A percentile compares a stretch with the other conserved stretches of the same genome.
phyloP scores from a whole-genome alignment of 2,888 invertebrate species.

The Parapristionchus giblindavisi region DNA sequence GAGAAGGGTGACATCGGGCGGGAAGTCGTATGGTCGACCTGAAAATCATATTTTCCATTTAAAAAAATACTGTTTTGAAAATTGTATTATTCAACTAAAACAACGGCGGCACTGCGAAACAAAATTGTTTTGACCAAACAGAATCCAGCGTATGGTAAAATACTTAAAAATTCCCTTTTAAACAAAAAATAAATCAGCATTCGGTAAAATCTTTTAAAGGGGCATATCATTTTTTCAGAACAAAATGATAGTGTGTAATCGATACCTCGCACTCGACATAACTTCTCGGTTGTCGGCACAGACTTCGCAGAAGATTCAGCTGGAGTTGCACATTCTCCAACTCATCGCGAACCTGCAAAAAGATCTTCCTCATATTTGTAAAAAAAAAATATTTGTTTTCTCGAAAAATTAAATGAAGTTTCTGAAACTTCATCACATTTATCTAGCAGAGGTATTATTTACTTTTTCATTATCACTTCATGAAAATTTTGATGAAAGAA shows the following conservation, averaged over 20 bases:
- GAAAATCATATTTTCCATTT: neutral
- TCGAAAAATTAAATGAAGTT: too few relatives aligned
- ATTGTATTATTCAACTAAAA: neutral
- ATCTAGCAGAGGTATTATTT: too few relatives aligned
- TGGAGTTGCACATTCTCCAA: constrained; percentile 57
- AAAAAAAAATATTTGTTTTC: too few relatives aligned
- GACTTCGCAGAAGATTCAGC: constrained; percentile 53
- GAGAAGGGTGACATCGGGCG: constrained; percentile 35
- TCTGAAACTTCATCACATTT: too few relatives aligned
- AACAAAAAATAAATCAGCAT: neutral
- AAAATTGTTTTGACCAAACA: too few relatives aligned
- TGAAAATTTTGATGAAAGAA: too few relatives aligned
- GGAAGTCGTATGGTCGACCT: constrained; percentile 19
- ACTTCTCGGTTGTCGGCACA: constrained; percentile 53
- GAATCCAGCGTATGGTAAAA: too few relatives aligned
- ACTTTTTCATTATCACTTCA: too few relatives aligned
- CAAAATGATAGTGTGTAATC: neutral
- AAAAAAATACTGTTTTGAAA: neutral
- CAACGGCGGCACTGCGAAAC: too few relatives aligned
- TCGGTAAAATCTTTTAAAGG: neutral
- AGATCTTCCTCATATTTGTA: too few relatives aligned
- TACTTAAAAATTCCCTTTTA: too few relatives aligned
- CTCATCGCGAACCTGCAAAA: constrained; percentile 41
- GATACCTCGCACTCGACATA: constrained; percentile 55
- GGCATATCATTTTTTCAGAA: neutral